Evolutionary conservation across 2,888 invertebrate genomes (phyloP), one percentile per base, ranked within the genome.

Genomic region (Ethmia dodecea): DNA sequence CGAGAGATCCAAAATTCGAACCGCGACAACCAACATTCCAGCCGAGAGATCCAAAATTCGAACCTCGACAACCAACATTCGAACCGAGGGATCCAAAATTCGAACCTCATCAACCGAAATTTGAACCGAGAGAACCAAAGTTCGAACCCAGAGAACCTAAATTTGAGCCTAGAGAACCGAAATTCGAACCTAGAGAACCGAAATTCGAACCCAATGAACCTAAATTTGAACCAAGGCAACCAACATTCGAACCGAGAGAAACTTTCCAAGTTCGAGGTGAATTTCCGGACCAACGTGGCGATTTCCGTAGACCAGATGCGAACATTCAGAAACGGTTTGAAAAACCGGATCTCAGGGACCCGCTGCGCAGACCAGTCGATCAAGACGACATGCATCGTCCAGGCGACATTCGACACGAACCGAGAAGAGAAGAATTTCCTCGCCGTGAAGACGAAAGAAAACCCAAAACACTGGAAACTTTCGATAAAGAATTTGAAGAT

Each of bases 401-500:
- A 14, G 27, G 22, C 29, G 10, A 32, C 28, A 35, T 31, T 12
- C 22, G 29, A 9, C 29, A 25, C 11, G 33, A 34, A 18, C 43
- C 40, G 25, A 34, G 34, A 29, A 45, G 46, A 27, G 46, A 47
- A 16, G 42, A 53, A 0, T 49, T 52, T 1, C 52, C 49, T 6
- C 52, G 48, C 2, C 54, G 40, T 29, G 54, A 55, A 4, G 51
- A 35, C 12, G 48, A 37, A 15, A 48, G 47, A 30, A 48, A 43
- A 5, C 46, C 47, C 12, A 26, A 31, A 11, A 27, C 37, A n/a
- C 43, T 41, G 18, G 53, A 48, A 13, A 40, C 47, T 11, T 55
- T 73, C 16, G 67, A 81, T 28, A 71, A 68, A 43, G 78, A 79
- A 45, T 68, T 80, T 28, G 72, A 79, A 38, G 74, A 76, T 22